Conservation (phyloP, 1,140 invertebrate species). For the Zaprionus camerounensis region DNA sequence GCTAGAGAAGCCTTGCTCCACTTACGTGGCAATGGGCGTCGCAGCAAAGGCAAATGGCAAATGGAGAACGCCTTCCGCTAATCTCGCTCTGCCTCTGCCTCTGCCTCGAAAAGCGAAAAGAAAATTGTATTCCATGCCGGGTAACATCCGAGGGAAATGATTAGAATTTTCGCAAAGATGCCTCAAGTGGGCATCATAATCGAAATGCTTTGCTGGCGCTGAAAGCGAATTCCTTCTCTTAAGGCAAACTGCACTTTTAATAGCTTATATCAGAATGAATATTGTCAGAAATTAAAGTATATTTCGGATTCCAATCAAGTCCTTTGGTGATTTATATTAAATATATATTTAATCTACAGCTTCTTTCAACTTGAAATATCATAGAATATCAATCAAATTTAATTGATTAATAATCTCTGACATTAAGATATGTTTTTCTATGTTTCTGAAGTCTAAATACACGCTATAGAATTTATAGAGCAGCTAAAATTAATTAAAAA, state of each 20-base stretch:
- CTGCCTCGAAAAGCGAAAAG: slow-evolving; percentile 7
- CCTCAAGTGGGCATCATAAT: neutral
- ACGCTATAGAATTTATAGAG: too few relatives aligned
- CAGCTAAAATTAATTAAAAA: too few relatives aligned
- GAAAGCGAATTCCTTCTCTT: neutral
- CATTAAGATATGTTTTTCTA: too few relatives aligned
- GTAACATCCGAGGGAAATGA: slow-evolving; percentile 10
- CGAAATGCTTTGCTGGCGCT: neutral
- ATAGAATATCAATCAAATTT: too few relatives aligned
- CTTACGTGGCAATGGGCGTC: slow-evolving; percentile 24
- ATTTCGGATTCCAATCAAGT: too few relatives aligned
- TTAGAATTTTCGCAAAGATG: slow-evolving; percentile 11
- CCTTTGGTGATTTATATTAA: too few relatives aligned
- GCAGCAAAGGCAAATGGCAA: slow-evolving; percentile 9
- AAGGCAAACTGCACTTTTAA: neutral
- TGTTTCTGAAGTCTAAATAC: too few relatives aligned
- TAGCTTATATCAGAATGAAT: neutral
- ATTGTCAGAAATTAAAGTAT: too few relatives aligned
- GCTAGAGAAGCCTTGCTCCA: slow-evolving; percentile 45
- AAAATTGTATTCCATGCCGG: neutral
- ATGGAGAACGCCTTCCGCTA: slow-evolving; percentile 33
- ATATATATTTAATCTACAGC: too few relatives aligned
- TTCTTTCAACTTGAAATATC: too few relatives aligned
- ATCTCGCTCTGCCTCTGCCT: slow-evolving; percentile 6
- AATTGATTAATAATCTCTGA: too few relatives aligned